Evolutionary conservation across 2,113 vertebrate genomes (phyloP), one percentile per base, ranked within the genome.

Genomic region (Spilogale gracilis): DNA sequence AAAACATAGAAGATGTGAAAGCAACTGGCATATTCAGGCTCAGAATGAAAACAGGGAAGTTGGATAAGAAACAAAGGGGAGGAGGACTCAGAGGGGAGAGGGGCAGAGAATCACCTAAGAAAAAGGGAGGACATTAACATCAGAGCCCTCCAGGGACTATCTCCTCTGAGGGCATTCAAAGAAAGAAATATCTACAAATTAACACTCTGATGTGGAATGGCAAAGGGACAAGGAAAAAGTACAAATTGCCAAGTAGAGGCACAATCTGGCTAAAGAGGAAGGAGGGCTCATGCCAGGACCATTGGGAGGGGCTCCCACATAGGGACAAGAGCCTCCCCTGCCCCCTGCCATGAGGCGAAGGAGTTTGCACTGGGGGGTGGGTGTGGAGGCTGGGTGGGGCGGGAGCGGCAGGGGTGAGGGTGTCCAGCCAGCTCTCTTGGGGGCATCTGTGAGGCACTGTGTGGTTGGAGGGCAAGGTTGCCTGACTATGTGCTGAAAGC

Each of bases 401-500:
- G 10, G 96, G 95, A 92, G 81, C 27, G 54, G 93, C 81, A 63
- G 54, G 82, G 96, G 95, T n/a, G 0, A 98, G 89, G 63, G 56
- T 50, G 94, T 54, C 25, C 2, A 27, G 83, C 48, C 95, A 74
- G 48, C 88, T 93, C 97, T 98, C 83, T 30, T 14, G 82, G 30
- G 92, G 92, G 85, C 81, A 89, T 76, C 95, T 52, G 86, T 90
- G 84, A 98, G 96, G 98, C 97, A 97, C 96, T 96, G 96, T 78
- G 92, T 76, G 97, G 96, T 79, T 89, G 8, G 13, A 6, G 71
- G 96, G 97, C 95, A 95, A 97, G 94, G 97, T 23, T 17, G 1
- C 38, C 11, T 0, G 45, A 45, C 98, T 99, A 99, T 69, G 99
- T 98, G 89, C 98, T 99, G 98, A 99, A 99, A 23, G 99, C 97